These are phyloP conservation scores for Xiphydria camelus DNA, from an alignment of 2,888 invertebrate genomes.

Conservation along the genomic window DNA sequence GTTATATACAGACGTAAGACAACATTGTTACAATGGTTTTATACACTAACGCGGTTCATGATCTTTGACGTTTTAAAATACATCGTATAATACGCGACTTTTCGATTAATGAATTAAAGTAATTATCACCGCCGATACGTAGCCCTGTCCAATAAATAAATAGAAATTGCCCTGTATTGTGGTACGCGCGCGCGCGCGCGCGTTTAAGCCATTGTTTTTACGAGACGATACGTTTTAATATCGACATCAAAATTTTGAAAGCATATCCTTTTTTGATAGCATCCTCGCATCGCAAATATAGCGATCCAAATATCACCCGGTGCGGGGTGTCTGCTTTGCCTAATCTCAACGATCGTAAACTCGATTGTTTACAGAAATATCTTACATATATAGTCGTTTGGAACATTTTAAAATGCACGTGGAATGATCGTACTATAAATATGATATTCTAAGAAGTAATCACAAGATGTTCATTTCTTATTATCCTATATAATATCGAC, in stretches of 20 bases:
- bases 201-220: too few relatives aligned
- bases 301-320: too few relatives aligned
- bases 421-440: constrained; percentile 38
- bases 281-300: not conserved
- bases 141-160: constrained; percentile 23
- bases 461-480: constrained; percentile 29
- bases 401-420: constrained; percentile 37
- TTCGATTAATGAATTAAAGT: constrained; percentile 23
- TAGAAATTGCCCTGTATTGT: constrained; percentile 16
- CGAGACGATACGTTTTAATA: too few relatives aligned
- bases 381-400: too few relatives aligned
- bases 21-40: constrained; percentile 40
- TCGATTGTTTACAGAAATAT: too few relatives aligned
- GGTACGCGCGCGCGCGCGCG: constrained; percentile 6
- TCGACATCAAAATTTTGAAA: too few relatives aligned
- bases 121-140: constrained; percentile 18
- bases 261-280: too few relatives aligned
- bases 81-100: constrained; percentile 15
- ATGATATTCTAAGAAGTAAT: constrained; percentile 25
- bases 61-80: constrained; percentile 17
- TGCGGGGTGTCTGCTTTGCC: too few relatives aligned
- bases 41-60: constrained; percentile 8
- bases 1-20: constrained; percentile 40
- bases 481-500: constrained; percentile 33
- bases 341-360: too few relatives aligned